A percentile compares a stretch with the other conserved stretches of the same genome.
Conservation (phyloP, 2,113 vertebrate species). For the Ranitomeya variabilis region DNA sequence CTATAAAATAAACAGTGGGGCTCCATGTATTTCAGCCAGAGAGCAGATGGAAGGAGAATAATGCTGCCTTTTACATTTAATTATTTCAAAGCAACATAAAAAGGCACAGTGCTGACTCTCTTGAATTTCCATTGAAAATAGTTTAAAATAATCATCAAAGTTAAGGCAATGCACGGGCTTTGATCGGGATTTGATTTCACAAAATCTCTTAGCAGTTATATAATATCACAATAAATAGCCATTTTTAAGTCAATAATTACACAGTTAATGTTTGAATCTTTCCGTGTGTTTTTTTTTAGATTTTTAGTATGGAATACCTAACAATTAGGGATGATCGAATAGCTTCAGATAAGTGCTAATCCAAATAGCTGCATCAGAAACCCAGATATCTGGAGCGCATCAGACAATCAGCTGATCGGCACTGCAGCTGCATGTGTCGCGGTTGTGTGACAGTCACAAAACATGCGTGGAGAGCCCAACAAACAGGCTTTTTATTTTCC, state of each 20-base stretch:
- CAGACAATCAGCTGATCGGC: no score
- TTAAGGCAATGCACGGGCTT: background rate
- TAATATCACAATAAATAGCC: background rate
- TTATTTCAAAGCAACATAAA: conserved; percentile 12
- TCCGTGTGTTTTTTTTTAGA: no score
- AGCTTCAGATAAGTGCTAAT: no score
- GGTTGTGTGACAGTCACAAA: no score
- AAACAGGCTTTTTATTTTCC: no score
- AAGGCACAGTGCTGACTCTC: background rate
- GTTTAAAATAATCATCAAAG: background rate
- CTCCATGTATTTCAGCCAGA: conserved; percentile 56
- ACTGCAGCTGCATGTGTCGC: no score
- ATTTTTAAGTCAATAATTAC: background rate
- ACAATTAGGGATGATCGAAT: no score
- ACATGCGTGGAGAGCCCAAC: no score
- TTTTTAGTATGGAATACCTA: no score
- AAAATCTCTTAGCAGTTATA: background rate
- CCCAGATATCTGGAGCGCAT: no score
- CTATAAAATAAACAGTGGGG: conserved; percentile 54
- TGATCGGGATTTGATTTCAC: background rate
- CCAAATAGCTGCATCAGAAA: no score
- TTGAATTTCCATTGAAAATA: background rate
- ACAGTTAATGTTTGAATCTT: background rate
- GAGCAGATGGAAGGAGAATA: conserved; percentile 62
- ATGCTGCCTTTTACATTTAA: conserved; percentile 51